Base-by-base conservation (phyloP, 2,113 vertebrate genomes). In the Melanerpes formicivorus region DNA sequence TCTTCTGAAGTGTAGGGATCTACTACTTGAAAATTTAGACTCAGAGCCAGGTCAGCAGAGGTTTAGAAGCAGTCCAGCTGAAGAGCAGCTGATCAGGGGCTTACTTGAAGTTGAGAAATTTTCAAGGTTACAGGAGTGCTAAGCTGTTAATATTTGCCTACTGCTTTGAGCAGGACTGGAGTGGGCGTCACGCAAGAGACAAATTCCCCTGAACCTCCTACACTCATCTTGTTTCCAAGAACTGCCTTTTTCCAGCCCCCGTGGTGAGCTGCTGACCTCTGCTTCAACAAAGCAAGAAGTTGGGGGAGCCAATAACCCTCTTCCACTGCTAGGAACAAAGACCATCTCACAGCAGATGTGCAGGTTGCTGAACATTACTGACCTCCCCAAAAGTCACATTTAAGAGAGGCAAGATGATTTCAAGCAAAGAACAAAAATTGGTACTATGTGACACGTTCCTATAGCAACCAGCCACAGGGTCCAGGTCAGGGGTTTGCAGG, bases 141-240 rank as follows among this genome's bases (percentile, higher is more conserved):
- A 82, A 82, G 52, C 56, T 83, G 81, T 71, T 89, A 93, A 80
- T 89, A 85, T 87, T 89, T 92, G 63, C 84, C 75, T 58, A 71
- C 34, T 56, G 65, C 42, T 37, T 84, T 82, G n/a, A 58, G 56
- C 0, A 0, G 30, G 56, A 82, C 4, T 80, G 25, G 16, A 56
- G 29, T 8, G 55, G n/a, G 60, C 86, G 58, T 50, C 5, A 5
- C 19, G 56, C 2, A 54, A 75, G 64, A 88, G 63, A 69, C 42
- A 66, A 73, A 76, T 52, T 82, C 12, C 34, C 7, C 42, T 26
- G 29, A 82, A 63, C 21, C 44, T 84, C 74, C 34, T 79, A 65
- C 29, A 76, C 11, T 50, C n/a, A 42, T 37, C 52, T 37, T 18
- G 8, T 32, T 91, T 80, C 75, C 56, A 93, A 76, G 30, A 81